Percentiles rank a stretch among this genome's conserved stretches.
Evolutionary conservation across 2,797 vertebrate species (phyloP).

Genomic region (Crocodylus rhombifer): DNA sequence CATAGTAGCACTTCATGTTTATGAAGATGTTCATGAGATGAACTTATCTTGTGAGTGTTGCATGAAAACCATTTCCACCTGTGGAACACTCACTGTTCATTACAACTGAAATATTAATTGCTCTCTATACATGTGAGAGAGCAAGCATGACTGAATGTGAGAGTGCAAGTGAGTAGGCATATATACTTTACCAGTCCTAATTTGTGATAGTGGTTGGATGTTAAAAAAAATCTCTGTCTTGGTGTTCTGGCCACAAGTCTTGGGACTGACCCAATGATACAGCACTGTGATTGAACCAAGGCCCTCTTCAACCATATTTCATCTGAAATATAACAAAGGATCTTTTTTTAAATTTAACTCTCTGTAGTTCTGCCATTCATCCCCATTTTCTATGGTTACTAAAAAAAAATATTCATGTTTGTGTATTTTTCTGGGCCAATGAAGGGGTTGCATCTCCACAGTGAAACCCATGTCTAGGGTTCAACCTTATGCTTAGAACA

Average conservation of each 20-base stretch:
- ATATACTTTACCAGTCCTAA: background rate
- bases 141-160: no score
- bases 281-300: background rate
- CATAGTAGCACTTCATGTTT: background rate
- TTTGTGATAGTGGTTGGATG: no score
- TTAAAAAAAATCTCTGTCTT: background rate
- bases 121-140: no score
- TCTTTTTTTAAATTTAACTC: background rate
- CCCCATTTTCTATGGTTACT: background rate
- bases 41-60: background rate
- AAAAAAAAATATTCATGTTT: background rate
- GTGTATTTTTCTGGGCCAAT: background rate
- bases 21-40: background rate
- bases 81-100: background rate
- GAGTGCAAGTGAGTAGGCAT: no score
- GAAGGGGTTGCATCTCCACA: background rate
- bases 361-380: background rate
- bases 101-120: background rate
- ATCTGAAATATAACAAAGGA: background rate
- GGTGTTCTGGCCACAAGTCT: background rate
- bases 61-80: background rate
- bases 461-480: constrained; percentile 47
- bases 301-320: background rate
- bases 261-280: background rate
- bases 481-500: constrained; percentile 44